These are phyloP conservation scores for Rhagoletis zephyria DNA, from an alignment of 1,140 invertebrate genomes.

Conservation along the genomic window DNA sequence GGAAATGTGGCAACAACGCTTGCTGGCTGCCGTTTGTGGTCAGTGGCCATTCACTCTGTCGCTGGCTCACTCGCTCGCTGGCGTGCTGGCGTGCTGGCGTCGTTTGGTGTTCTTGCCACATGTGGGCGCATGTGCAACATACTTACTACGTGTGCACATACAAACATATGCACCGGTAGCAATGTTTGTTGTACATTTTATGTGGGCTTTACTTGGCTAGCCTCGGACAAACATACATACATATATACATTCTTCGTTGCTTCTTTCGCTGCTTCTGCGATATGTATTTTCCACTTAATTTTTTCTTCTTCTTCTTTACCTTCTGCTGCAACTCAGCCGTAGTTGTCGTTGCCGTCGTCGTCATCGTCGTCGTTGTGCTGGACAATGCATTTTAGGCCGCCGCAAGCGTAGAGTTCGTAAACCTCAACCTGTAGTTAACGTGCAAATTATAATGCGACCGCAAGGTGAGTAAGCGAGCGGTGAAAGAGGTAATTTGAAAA, in stretches of 20 bases:
- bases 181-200: neutral
- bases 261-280: neutral
- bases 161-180: neutral
- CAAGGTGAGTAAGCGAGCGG: neutral
- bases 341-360: neutral
- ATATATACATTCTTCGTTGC: neutral
- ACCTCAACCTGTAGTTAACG: conserved; percentile 72
- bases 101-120: neutral
- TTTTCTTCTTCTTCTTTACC: neutral
- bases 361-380: neutral
- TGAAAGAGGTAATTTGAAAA: conserved; percentile 31
- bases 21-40: conserved; percentile 16
- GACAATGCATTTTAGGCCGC: conserved; percentile 44
- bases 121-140: conserved; percentile 20
- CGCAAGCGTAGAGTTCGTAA: conserved; percentile 64
- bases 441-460: conserved; percentile 60
- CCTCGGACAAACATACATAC: neutral
- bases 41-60: neutral
- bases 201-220: neutral
- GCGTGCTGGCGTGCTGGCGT: neutral
- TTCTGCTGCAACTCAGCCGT: neutral
- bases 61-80: neutral
- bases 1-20: conserved; percentile 45
- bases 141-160: neutral
- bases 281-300: neutral